These are phyloP conservation scores for Pseudomyrmex sp. DNA, from an alignment of 1,140 invertebrate species.

Conservation along the genomic window DNA sequence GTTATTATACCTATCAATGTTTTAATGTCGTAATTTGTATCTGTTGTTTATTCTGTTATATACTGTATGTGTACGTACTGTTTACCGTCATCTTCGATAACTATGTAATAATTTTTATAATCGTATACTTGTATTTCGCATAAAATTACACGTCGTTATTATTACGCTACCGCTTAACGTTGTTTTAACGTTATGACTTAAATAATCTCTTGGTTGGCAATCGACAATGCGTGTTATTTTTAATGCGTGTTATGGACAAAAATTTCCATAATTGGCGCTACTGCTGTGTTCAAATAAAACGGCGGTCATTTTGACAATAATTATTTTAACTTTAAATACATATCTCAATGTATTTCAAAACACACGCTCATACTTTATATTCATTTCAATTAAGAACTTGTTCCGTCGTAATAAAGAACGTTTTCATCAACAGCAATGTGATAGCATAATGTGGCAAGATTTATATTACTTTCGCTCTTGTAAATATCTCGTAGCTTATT, in stretches of 20 bases:
- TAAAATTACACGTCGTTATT: conserved; percentile 18
- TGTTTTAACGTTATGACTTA: conserved; percentile 11
- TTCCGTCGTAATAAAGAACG: conserved; percentile 16
- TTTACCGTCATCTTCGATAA: conserved; percentile 8
- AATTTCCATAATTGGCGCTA: conserved; percentile 10
- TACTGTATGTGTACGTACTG: neutral
- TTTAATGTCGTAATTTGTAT: neutral
- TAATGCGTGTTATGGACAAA: neutral
- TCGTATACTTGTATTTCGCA: neutral
- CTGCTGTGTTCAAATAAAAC: neutral
- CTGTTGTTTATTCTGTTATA: neutral
- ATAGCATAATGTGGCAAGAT: too few species aligned
- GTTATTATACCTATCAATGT: neutral
- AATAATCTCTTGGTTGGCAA: neutral
- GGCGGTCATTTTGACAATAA: conserved; percentile 2
- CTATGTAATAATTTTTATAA: conserved; percentile 30
- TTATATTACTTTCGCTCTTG: too few species aligned
- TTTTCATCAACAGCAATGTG: too few species aligned
- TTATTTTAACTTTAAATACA: conserved; percentile 5
- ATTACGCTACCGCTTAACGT: neutral
- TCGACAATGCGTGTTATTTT: neutral
- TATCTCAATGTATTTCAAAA: neutral
- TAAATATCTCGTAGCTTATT: neutral
- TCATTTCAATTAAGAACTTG: neutral
- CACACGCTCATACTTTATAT: neutral